Base-by-base conservation (phyloP, 2,888 invertebrate species). In the Mantis religiosa region DNA sequence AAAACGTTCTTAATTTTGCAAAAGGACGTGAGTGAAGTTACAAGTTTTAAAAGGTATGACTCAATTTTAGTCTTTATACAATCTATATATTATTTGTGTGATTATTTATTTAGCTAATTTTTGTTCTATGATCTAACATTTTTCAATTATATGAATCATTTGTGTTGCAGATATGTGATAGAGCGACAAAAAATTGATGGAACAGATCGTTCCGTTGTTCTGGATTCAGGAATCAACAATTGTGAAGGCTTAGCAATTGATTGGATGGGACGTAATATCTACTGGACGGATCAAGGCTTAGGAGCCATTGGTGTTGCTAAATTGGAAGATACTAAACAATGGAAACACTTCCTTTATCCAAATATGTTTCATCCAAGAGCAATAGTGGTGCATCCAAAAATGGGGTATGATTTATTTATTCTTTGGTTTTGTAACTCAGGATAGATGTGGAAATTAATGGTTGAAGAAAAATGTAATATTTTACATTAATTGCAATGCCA, bases 161-260 rank as follows among this genome's bases (percentile, higher is more conserved):
- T 81, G 20, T 71, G 20, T 88, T 90, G n/a, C 92, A 95, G 94
- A 91, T 95, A 94, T 92, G 94, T 94, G 90, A 96, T 97, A 89
- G 95, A 95, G 84, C 94, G 96, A 1, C 96, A 96, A 92, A 95
- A 94, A 90, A 92, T 96, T 87, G 95, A 95, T 92, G 96, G 96
- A 20, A 93, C 93, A 28, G 93, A 93, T 2, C 94, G 95, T 84
- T 94, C 95, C 92, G 93, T 94, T 83, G 94, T 96, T 91, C 92
- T 96, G 27, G 94, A 94, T 2, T 94, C 94, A 83, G 95, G 95
- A 89, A 94, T 96, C 1, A 95, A 95, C 91, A 95, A 95, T 92
- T 96, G 96, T 91, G 96, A 97, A 91, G 97, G 97, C 7, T 93
- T 98, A 90, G 97, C 97, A 82, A 95, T 97, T 89, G 98, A 98